These are phyloP conservation scores for Synergus japonicus DNA, from an alignment of 2,888 invertebrate genomes.

Conservation along the genomic window DNA sequence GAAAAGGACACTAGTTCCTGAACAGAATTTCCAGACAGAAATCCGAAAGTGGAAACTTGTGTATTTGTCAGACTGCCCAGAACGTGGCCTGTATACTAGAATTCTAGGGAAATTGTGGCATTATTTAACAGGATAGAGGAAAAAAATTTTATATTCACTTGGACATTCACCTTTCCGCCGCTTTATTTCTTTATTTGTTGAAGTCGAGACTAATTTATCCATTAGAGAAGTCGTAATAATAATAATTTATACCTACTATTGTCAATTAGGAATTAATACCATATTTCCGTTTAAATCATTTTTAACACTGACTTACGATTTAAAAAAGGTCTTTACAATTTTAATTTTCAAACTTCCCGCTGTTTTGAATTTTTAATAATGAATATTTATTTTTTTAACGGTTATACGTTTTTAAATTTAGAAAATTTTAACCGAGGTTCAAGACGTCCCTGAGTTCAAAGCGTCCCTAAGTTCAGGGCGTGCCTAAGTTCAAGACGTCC, in stretches of 20 bases:
- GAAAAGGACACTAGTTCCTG: constrained; percentile 16
- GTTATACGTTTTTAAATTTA: too few relatives aligned
- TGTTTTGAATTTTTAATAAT: neutral
- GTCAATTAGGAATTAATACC: too few relatives aligned
- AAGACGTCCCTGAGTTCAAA: neutral
- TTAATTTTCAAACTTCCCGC: too few relatives aligned
- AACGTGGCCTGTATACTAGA: constrained; percentile 25
- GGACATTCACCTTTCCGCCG: constrained; percentile 5
- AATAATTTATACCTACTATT: neutral
- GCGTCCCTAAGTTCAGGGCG: neutral
- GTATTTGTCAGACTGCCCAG: constrained; percentile 3
- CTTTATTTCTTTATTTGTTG: neutral
- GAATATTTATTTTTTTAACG: too few relatives aligned
- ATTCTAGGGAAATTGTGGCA: neutral
- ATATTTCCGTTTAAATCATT: too few relatives aligned
- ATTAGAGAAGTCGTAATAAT: neutral
- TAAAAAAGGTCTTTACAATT: too few relatives aligned
- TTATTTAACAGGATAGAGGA: constrained; percentile 8
- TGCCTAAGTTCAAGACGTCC: neutral
- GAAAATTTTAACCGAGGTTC: too few relatives aligned
- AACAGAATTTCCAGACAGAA: constrained; percentile 21
- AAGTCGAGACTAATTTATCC: neutral
- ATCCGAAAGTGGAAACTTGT: constrained; percentile 32
- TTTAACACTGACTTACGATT: too few relatives aligned
- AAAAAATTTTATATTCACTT: constrained; percentile 5